phyloP scores from a whole-genome alignment of 2,888 invertebrate genomes.

The Monochamus alternatus region DNA sequence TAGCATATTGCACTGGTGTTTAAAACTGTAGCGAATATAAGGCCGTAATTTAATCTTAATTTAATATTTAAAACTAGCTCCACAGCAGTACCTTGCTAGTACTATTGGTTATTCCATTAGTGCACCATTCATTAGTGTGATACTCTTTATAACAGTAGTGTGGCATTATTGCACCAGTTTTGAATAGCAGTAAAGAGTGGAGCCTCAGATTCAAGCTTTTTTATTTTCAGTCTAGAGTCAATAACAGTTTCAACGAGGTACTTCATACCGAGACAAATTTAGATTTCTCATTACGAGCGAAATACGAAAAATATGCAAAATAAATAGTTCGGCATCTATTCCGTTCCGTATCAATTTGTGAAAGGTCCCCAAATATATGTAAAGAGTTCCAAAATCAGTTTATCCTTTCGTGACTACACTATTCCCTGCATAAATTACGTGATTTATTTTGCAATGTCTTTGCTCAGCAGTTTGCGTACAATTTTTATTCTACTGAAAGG shows the following conservation, averaged over 20 bases:
- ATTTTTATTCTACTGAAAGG: neutral
- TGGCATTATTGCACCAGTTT: no score
- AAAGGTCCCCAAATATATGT: slow-evolving; percentile 9
- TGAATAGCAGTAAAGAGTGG: no score
- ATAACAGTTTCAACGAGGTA: neutral
- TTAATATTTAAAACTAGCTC: no score
- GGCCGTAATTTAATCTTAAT: no score
- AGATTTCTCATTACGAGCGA: neutral
- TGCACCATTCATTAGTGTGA: no score
- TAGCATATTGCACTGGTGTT: no score
- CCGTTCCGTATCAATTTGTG: slow-evolving; percentile 4
- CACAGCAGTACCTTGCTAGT: no score
- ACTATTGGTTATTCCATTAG: no score
- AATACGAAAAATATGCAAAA: neutral
- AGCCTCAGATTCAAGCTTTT: no score
- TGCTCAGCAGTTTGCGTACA: slow-evolving; percentile 2
- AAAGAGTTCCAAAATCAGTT: slow-evolving; percentile 27
- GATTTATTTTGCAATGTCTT: slow-evolving; percentile 3
- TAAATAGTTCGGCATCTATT: slow-evolving; percentile 7
- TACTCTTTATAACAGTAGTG: no score
- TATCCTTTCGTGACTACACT: slow-evolving; percentile 30
- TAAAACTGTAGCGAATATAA: no score
- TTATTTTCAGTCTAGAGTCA: neutral
- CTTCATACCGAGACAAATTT: neutral
- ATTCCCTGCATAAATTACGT: slow-evolving; percentile 24